Evolutionary conservation across 1,140 invertebrate species (phyloP), one percentile per base, ranked within the genome.

Genomic region (Lasioglossum baleicum): DNA sequence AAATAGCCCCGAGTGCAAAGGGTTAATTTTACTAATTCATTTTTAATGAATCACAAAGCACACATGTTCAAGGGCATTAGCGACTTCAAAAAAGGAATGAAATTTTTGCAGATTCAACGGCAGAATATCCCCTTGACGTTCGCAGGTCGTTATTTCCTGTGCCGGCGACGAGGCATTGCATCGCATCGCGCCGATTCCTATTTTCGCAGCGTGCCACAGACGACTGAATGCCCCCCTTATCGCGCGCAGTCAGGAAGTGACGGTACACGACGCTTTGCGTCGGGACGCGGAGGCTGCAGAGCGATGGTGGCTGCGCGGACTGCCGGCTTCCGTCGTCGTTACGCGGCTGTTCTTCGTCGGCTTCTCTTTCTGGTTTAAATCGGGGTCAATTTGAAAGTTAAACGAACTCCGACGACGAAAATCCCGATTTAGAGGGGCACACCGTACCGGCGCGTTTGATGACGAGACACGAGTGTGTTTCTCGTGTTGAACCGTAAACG

Each of bases 331-430:
- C 56, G 56, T 58, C 56, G 56, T 58, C 56, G 56, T 58, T 20
- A 10, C 40, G 31, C 56, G 56, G 77, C 81, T 75, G 60, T 22
- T 51, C 69, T 64, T 61, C 31, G 31, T 72, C 76, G 65, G 61
- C 7, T 51, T 85, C 58, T 68, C 76, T 87, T 85, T 82, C 75
- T 76, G 73, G 81, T 83, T 83, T 85, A 85, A 87, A 87, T 87
- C 83, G 71, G 83, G 83, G 83, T 88, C 78, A 87, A 83, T 85
- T 87, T 80, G 78, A 87, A 88, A 88, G 86, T 88, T 87, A 87
- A 88, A 88, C 81, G 83, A 87, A 87, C 83, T 87, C 85, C 35
- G 40, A 40, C 78, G 74, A 31, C 51, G 72, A 80, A 75, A 80
- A 80, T 83, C 75, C 82, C 80, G 82, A 84, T 87, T 84, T 84